Evolutionary conservation across 2,797 vertebrate species (phyloP), one percentile per base, ranked within the genome.

Genomic region (Acanthurus lineatus): DNA sequence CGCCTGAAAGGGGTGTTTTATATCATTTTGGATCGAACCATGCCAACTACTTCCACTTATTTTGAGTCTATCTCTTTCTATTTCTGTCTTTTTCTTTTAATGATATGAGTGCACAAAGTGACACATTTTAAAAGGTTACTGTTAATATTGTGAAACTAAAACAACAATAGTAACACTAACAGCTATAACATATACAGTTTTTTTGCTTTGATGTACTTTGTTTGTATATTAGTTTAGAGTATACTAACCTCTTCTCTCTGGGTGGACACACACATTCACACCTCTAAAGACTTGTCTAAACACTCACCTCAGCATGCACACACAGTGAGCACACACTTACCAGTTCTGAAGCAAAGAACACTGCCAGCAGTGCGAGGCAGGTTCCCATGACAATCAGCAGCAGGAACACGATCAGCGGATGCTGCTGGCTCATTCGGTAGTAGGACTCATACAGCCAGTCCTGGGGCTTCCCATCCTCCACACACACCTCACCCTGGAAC

Each of bases 381-480:
- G 97, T 96, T 95, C 97, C 98, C 96, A 98, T 99, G 88, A 99
- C 96, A 89, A 99, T 98, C 88, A 99, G 96, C 91, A 99, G 96
- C 93, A 99, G 94, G 94, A 99, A 99, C 82, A 98, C 97, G 90
- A 99, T 97, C 77, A 99, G 96, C 62, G 98, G 98, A 95, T 99
- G 98, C 96, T 99, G 98, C 94, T 99, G 98, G 98, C 97, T 99
- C 97, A 99, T 97, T 86, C 97, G 94, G 94, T 97, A 99, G 96
- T 99, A 98, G 65, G 92, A 98, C 96, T 98, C 97, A 44, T 99
- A 99, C 12, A 98, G 96, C 97, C 98, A 98, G 96, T 98, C 98
- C 88, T 96, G 96, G 86, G 96, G 95, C 92, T 96, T 97, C 91
- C 93, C 91, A 2, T 57, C 88, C 58, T 89, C 91, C 22, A 79